Conservation (phyloP, 2,888 invertebrate genomes). For the Pycnomerus fuliginosus region DNA sequence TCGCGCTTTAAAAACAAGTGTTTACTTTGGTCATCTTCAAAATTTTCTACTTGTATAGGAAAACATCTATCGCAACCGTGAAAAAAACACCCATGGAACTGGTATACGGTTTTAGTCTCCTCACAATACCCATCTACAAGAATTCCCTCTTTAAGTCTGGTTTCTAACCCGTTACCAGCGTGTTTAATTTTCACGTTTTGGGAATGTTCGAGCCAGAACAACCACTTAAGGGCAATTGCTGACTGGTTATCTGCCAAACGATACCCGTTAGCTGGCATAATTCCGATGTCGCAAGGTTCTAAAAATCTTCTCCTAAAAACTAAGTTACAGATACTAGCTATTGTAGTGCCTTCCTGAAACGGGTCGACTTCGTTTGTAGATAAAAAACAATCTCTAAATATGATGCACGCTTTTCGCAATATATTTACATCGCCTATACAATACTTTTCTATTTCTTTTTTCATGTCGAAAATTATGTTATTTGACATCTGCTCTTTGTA, state of each 20-base stretch:
- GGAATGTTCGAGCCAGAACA: too few species aligned
- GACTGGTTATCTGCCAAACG: too few species aligned
- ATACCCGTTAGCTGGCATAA: constrained; percentile 10
- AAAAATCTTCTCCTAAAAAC: constrained; percentile 17
- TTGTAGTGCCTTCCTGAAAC: constrained; percentile 13
- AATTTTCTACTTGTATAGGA: too few species aligned
- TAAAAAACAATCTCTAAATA: constrained; percentile 13
- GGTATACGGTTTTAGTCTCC: not conserved
- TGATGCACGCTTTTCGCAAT: constrained; percentile 9
- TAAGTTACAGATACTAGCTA: constrained; percentile 13
- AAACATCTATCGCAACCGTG: too few species aligned
- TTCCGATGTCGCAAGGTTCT: constrained; percentile 3
- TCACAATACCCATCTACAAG: not conserved
- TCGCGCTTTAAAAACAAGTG: constrained; percentile 3
- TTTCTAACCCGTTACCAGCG: too few species aligned
- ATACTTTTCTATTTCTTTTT: constrained; percentile 15
- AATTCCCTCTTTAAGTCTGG: not conserved
- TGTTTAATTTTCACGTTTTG: too few species aligned
- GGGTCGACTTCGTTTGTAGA: constrained; percentile 14
- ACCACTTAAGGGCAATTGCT: too few species aligned
- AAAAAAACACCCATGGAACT: too few species aligned
- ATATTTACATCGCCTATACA: constrained; percentile 21
- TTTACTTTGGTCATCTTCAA: constrained; percentile 2
- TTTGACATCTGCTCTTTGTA: too few species aligned
- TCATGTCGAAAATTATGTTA: constrained; percentile 23